A percentile compares a stretch with the other conserved stretches of the same genome.
Evolutionary conservation across 2,113 vertebrate genomes (phyloP).

Genomic region (Osmerus eperlanus): DNA sequence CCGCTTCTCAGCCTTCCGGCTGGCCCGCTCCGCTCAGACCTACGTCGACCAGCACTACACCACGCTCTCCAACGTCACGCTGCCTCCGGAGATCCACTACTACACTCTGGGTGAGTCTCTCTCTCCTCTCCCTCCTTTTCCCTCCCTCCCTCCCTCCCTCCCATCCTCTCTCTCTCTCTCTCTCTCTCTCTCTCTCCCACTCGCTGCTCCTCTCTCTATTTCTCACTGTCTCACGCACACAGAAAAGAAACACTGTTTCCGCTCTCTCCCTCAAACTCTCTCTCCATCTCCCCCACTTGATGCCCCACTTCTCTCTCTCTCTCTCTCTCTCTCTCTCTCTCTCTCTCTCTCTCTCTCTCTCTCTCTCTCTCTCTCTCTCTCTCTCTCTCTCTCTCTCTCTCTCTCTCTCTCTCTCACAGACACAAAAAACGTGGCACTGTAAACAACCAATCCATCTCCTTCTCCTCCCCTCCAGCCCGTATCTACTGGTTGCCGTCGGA

Average conservation of each 20-base stretch:
- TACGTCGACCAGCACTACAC: conserved; percentile 80
- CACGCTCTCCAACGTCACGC: conserved; percentile 79
- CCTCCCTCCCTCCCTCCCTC: not conserved
- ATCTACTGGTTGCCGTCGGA: conserved; percentile 90
- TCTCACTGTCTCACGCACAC: not conserved
- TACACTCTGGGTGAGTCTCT: conserved; percentile 86
- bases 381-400: no score
- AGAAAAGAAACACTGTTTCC: not conserved
- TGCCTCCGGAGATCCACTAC: conserved; percentile 88
- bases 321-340: not conserved
- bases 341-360: not conserved
- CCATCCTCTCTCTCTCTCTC: not conserved
- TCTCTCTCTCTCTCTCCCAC: not conserved
- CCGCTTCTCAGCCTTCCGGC: conserved; percentile 90
- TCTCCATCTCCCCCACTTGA: not conserved
- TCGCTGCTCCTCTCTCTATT: not conserved
- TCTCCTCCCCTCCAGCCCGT: conserved; percentile 77
- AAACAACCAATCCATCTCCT: not conserved
- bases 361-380: not conserved
- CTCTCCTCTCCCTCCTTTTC: no score
- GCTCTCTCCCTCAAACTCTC: not conserved
- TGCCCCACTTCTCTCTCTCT: not conserved
- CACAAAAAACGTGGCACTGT: not conserved
- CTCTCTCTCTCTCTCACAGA: not conserved
- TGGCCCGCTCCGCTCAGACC: conserved; percentile 84